Percentiles rank a stretch among this genome's conserved stretches.
These are phyloP conservation scores for Polyommatus iphigenia DNA, from an alignment of 2,888 invertebrate species.

Conservation along the genomic window DNA sequence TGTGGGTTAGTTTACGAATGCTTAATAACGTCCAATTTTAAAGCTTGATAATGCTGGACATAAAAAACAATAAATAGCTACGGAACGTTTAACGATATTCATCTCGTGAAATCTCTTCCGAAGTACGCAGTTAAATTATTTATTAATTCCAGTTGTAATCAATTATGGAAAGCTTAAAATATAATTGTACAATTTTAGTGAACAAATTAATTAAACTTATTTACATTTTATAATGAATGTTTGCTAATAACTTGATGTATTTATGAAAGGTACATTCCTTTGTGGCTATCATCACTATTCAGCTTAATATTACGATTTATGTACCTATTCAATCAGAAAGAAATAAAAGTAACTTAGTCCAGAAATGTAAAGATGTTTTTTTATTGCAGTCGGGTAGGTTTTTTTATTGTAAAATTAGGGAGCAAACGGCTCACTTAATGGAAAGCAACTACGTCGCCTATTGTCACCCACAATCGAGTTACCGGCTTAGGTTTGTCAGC, in stretches of 20 bases:
- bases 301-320: not conserved
- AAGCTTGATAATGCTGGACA: not conserved
- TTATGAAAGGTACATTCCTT: not conserved
- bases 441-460: no score
- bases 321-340: not conserved
- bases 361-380: no score
- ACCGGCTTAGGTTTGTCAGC: no score
- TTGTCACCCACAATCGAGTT: no score
- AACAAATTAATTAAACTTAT: constrained; percentile 24
- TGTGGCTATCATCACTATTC: not conserved
- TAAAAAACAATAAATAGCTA: not conserved
- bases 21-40: no score
- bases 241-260: constrained; percentile 27
- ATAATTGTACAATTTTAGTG: constrained; percentile 28
- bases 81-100: not conserved
- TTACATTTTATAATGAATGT: constrained; percentile 25
- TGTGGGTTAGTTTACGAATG: no score
- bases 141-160: constrained; percentile 25
- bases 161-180: constrained; percentile 32
- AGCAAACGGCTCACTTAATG: no score
- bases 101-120: not conserved
- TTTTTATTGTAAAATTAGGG: no score
- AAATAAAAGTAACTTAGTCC: not conserved
- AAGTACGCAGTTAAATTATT: not conserved
- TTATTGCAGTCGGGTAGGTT: no score